These are phyloP conservation scores for Xenopus borealis DNA, from an alignment of 2,113 vertebrate species.

Conservation along the genomic window DNA sequence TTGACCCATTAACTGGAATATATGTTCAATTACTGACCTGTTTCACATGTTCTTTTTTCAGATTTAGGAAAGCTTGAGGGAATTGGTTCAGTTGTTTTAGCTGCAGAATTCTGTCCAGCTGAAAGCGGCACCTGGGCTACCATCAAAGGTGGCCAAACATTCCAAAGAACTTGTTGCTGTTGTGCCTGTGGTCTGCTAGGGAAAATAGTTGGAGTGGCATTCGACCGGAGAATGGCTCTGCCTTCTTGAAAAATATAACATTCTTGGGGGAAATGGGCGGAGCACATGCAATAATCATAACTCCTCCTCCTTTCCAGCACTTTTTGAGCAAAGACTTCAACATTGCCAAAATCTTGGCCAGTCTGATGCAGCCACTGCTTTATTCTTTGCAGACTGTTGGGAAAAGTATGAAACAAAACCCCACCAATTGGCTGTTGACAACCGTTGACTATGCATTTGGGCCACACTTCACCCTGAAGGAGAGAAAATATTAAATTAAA, in stretches of 20 bases:
- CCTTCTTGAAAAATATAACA: constrained; percentile 14
- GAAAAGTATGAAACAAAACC: constrained; percentile 13
- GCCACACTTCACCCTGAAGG: background rate
- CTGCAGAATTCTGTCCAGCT: too few relatives aligned
- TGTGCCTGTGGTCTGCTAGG: background rate
- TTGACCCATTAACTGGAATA: too few relatives aligned
- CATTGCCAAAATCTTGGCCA: constrained; percentile 6
- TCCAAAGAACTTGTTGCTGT: too few relatives aligned
- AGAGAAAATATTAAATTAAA: too few relatives aligned
- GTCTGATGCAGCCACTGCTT: constrained; percentile 27
- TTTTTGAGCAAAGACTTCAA: background rate
- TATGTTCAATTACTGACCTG: too few relatives aligned
- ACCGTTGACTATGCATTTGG: too few relatives aligned
- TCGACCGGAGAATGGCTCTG: background rate
- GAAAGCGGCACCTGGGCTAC: too few relatives aligned
- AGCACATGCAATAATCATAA: constrained; percentile 16
- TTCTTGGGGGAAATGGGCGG: background rate
- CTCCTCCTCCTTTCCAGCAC: background rate
- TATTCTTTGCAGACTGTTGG: background rate
- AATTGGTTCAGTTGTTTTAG: too few relatives aligned
- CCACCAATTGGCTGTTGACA: too few relatives aligned
- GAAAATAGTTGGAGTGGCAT: constrained; percentile 20
- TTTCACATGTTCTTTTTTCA: too few relatives aligned
- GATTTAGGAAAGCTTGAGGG: too few relatives aligned
- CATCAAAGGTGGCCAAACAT: too few relatives aligned